Conservation (phyloP, 2,797 vertebrate genomes). For the Monodelphis domestica region DNA sequence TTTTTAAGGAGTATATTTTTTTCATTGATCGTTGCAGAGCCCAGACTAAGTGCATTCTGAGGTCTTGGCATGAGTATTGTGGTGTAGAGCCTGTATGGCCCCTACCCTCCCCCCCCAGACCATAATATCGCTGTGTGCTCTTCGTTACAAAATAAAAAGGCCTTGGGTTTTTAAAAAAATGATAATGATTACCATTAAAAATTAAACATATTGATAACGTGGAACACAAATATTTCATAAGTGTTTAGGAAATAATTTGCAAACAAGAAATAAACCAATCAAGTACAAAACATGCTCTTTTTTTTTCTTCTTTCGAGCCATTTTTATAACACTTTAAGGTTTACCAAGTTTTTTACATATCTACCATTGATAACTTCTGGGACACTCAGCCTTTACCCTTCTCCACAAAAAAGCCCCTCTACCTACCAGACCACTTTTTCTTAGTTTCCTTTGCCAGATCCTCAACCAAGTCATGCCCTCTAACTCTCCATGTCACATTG, state of each 20-base stretch:
- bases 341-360: not conserved
- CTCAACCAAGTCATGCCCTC: no score
- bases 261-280: not conserved
- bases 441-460: no score
- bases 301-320: not conserved
- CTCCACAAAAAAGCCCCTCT: no score
- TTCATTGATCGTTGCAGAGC: not conserved
- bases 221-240: not conserved
- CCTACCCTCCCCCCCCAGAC: not conserved
- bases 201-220: not conserved
- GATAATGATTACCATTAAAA: not conserved
- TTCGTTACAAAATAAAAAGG: not conserved
- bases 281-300: not conserved
- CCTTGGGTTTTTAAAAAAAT: not conserved
- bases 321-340: not conserved
- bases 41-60: accelerated
- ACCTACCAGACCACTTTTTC: no score
- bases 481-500: no score
- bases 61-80: not conserved
- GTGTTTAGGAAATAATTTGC: not conserved
- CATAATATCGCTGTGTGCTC: not conserved
- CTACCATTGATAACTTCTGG: no score
- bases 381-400: no score
- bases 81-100: not conserved
- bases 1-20: not conserved